Percentiles rank a stretch among this genome's conserved stretches.
Evolutionary conservation across 2,113 vertebrate species (phyloP).

Genomic region (Engraulis encrasicolus): DNA sequence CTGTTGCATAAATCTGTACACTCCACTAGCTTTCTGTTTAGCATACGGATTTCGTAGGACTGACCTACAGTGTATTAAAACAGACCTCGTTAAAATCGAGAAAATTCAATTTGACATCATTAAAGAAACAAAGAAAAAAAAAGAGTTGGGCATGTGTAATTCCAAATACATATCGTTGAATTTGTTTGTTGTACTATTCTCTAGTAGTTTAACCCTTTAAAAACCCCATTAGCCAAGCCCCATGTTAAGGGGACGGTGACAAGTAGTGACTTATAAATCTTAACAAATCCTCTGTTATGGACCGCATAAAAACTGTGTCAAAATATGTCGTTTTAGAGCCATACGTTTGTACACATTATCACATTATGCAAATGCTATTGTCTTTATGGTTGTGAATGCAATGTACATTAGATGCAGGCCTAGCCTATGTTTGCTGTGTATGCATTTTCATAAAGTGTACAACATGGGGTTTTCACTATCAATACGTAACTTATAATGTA

Average conservation of each 20-base stretch:
- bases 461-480: neutral
- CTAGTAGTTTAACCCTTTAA: no score
- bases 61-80: slow-evolving; percentile 86
- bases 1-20: slow-evolving; percentile 92
- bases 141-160: slow-evolving; percentile 57
- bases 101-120: slow-evolving; percentile 61
- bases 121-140: slow-evolving; percentile 64
- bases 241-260: neutral
- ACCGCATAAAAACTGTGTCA: neutral
- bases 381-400: neutral
- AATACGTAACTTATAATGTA: neutral
- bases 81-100: slow-evolving; percentile 69
- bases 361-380: neutral
- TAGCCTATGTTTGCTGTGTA: no score
- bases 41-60: slow-evolving; percentile 95
- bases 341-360: neutral
- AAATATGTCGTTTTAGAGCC: neutral
- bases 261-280: no score
- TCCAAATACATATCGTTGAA: slow-evolving; percentile 45
- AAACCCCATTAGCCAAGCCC: neutral
- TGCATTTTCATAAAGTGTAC: no score
- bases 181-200: neutral
- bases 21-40: slow-evolving; percentile 93
- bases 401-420: neutral
- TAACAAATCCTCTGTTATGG: neutral